Evolutionary conservation across 1,140 invertebrate species (phyloP).

Genomic region (Idris sp.): DNA sequence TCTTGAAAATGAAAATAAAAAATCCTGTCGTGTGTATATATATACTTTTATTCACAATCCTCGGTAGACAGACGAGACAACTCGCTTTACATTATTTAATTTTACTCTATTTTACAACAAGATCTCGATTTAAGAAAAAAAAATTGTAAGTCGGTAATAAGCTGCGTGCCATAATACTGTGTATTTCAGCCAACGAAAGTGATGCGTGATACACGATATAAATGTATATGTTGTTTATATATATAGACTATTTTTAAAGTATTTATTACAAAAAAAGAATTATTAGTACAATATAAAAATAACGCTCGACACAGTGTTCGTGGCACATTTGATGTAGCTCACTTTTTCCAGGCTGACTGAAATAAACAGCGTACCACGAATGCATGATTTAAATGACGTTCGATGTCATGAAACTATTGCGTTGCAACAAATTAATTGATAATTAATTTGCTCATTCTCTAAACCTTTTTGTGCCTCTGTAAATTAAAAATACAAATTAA

Average conservation of each 20-base stretch:
- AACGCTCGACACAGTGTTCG: constrained; percentile 40
- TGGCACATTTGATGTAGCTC: constrained; percentile 43
- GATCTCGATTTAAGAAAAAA: constrained; percentile 56
- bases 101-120: constrained; percentile 63
- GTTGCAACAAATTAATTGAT: constrained; percentile 72
- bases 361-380: constrained; percentile 61
- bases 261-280: constrained; percentile 52
- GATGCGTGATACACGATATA: constrained; percentile 39
- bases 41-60: constrained; percentile 63
- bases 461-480: constrained; percentile 72
- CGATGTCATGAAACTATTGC: constrained; percentile 57
- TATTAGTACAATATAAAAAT: constrained; percentile 60
- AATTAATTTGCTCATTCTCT: constrained; percentile 67
- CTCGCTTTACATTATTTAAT: constrained; percentile 50
- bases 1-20: no score
- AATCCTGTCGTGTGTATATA: constrained; percentile 27
- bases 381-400: constrained; percentile 56
- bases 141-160: constrained; percentile 53
- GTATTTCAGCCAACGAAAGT: constrained; percentile 61
- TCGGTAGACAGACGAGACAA: constrained; percentile 40
- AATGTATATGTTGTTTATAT: constrained; percentile 29
- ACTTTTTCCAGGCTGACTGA: constrained; percentile 56
- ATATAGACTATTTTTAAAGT: constrained; percentile 28
- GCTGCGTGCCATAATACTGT: constrained; percentile 57
- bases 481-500: constrained; percentile 31